Percentiles rank a stretch among this genome's conserved stretches.
Evolutionary conservation across 2,797 vertebrate species (phyloP).

Genomic region (Helostoma temminkii): DNA sequence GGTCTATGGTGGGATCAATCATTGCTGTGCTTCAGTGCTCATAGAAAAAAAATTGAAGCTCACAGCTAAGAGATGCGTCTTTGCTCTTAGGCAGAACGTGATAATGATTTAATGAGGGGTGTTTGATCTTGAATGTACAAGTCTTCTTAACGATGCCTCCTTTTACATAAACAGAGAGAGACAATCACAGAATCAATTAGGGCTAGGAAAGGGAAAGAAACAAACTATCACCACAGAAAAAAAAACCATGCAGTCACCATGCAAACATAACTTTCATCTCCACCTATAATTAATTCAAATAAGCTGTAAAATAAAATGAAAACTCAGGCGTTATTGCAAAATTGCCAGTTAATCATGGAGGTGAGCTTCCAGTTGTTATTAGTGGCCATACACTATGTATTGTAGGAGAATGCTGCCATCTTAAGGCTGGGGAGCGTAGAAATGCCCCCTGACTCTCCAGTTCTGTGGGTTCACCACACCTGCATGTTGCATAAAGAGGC

Average conservation of each 20-base stretch:
- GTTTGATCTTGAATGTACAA: constrained; percentile 62
- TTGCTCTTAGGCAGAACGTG: constrained; percentile 45
- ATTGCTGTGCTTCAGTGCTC: constrained; percentile 54
- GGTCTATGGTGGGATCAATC: constrained; percentile 44
- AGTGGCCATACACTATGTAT: constrained; percentile 8
- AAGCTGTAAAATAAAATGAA: constrained; percentile 18
- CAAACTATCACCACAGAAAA: constrained; percentile 5
- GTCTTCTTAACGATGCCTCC: constrained; percentile 75
- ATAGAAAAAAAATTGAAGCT: constrained; percentile 37
- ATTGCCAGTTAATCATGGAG: constrained; percentile 25
- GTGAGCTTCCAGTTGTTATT: constrained; percentile 40
- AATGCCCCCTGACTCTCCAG: constrained; percentile 22
- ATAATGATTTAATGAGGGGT: constrained; percentile 57
- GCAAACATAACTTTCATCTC: constrained; percentile 25
- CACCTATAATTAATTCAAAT: constrained; percentile 10
- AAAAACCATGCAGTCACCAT: constrained; percentile 13
- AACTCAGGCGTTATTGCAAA: constrained; percentile 24
- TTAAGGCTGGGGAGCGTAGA: constrained; percentile 69
- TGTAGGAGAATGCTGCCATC: constrained; percentile 77
- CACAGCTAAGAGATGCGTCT: constrained; percentile 34
- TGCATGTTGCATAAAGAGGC: constrained; percentile 49
- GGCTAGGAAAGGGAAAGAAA: neutral
- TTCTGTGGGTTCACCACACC: constrained; percentile 41
- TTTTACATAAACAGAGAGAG: constrained; percentile 50
- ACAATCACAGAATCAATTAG: constrained; percentile 48